A percentile compares a stretch with the other conserved stretches of the same genome.
phyloP scores from a whole-genome alignment of 2,113 vertebrate species.

The Neoarius graeffei region DNA sequence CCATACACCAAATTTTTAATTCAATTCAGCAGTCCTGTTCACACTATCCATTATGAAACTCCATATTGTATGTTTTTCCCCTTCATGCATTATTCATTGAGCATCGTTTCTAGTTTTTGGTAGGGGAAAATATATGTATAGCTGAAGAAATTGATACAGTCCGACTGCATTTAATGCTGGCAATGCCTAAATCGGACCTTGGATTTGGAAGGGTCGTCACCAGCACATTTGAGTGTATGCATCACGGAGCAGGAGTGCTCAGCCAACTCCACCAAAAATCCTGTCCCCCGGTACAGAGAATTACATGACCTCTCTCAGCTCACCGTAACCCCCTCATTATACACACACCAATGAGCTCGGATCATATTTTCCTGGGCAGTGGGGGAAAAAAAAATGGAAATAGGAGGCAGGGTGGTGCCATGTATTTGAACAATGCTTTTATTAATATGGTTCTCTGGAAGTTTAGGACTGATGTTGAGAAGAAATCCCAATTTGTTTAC shows the following conservation, averaged over 20 bases:
- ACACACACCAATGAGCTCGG: slow-evolving; percentile 80
- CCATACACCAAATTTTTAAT: neutral
- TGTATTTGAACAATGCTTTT: slow-evolving; percentile 78
- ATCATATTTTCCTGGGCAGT: slow-evolving; percentile 74
- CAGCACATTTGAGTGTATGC: slow-evolving; percentile 77
- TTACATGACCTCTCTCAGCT: slow-evolving; percentile 81
- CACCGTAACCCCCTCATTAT: slow-evolving; percentile 82
- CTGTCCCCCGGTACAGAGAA: slow-evolving; percentile 76
- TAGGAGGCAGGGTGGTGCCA: slow-evolving; percentile 68
- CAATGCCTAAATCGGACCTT: slow-evolving; percentile 66
- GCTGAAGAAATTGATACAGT: slow-evolving; percentile 48
- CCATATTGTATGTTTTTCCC: slow-evolving; percentile 8
- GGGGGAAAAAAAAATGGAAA: slow-evolving; percentile 69
- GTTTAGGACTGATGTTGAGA: slow-evolving; percentile 36
- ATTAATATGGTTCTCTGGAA: slow-evolving; percentile 63
- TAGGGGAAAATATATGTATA: slow-evolving; percentile 41
- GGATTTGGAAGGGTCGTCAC: slow-evolving; percentile 76
- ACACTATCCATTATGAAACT: slow-evolving; percentile 24
- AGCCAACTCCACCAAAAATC: slow-evolving; percentile 79
- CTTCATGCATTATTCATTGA: slow-evolving; percentile 50
- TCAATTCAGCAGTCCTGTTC: neutral
- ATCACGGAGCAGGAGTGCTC: slow-evolving; percentile 78
- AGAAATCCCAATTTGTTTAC: slow-evolving; percentile 30
- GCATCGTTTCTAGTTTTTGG: slow-evolving; percentile 44
- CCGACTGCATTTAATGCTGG: slow-evolving; percentile 64